A percentile compares a stretch with the other conserved stretches of the same genome.
Evolutionary conservation across 2,888 invertebrate species (phyloP).

Genomic region (Brachylomia viminalis): DNA sequence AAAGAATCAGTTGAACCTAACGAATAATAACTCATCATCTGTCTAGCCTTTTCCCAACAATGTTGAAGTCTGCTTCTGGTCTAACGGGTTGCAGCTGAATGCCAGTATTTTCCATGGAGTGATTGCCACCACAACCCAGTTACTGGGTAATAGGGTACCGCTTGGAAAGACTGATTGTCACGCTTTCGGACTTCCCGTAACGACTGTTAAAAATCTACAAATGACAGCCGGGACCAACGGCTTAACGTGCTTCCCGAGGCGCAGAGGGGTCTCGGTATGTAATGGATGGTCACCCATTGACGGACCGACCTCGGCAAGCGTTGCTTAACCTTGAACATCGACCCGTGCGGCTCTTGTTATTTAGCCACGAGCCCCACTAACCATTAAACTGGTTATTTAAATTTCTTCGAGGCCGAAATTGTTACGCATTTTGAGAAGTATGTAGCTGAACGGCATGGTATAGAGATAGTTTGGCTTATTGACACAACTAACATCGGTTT

Average conservation of each 20-base stretch:
- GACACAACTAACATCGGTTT: constrained; percentile 46
- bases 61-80: no score
- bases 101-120: not conserved
- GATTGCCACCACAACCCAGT: no score
- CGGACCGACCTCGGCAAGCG: not conserved
- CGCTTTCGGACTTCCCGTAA: not conserved
- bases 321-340: not conserved
- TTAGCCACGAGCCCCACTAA: not conserved
- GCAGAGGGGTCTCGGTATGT: not conserved
- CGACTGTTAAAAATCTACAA: not conserved
- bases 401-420: constrained; percentile 14
- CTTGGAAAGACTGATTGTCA: not conserved
- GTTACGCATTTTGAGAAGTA: not conserved
- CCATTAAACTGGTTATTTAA: constrained; percentile 35
- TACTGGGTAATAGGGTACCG: not conserved
- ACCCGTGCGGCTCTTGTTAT: not conserved
- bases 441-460: not conserved
- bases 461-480: constrained; percentile 36
- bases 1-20: not conserved
- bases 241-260: not conserved
- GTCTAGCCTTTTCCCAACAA: no score
- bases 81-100: not conserved
- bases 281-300: not conserved
- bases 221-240: not conserved
- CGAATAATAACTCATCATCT: constrained; percentile 5